Conservation (phyloP, 2,797 vertebrate species). For the Tokudaia muenninki region DNA sequence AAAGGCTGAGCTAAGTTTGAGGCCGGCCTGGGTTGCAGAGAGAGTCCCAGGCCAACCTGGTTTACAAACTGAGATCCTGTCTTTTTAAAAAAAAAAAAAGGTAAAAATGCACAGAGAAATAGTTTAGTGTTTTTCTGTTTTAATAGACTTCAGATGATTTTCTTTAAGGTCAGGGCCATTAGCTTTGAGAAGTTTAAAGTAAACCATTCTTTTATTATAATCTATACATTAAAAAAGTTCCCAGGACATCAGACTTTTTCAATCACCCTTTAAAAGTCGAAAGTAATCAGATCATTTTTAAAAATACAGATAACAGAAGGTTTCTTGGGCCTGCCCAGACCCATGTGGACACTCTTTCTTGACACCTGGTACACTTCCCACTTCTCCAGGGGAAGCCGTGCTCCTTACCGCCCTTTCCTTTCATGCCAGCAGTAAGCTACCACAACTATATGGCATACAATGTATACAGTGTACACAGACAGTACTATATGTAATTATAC, state of each 20-base stretch:
- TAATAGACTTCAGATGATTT: slow-evolving; percentile 70
- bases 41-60: neutral
- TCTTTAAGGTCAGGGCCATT: slow-evolving; percentile 51
- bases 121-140: slow-evolving; percentile 70
- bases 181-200: slow-evolving; percentile 62
- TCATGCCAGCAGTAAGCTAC: slow-evolving; percentile 33
- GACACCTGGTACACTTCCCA: neutral
- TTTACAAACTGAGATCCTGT: neutral
- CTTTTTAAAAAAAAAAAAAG: neutral
- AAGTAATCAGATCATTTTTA: slow-evolving; percentile 53
- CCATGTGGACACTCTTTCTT: slow-evolving; percentile 13
- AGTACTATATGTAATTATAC: slow-evolving; percentile 60
- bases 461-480: slow-evolving; percentile 56
- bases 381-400: slow-evolving; percentile 12
- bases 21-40: neutral
- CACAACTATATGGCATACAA: neutral
- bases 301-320: slow-evolving; percentile 38
- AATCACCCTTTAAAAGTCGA: slow-evolving; percentile 52
- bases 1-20: neutral
- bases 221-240: slow-evolving; percentile 54
- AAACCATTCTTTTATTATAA: slow-evolving; percentile 64
- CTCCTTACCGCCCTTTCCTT: neutral
- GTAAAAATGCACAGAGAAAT: slow-evolving; percentile 60
- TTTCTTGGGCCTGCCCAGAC: slow-evolving; percentile 28
- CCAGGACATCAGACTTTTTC: slow-evolving; percentile 44